Conservation (phyloP, 2,797 vertebrate species). For the Oceanodroma leucorhoa region DNA sequence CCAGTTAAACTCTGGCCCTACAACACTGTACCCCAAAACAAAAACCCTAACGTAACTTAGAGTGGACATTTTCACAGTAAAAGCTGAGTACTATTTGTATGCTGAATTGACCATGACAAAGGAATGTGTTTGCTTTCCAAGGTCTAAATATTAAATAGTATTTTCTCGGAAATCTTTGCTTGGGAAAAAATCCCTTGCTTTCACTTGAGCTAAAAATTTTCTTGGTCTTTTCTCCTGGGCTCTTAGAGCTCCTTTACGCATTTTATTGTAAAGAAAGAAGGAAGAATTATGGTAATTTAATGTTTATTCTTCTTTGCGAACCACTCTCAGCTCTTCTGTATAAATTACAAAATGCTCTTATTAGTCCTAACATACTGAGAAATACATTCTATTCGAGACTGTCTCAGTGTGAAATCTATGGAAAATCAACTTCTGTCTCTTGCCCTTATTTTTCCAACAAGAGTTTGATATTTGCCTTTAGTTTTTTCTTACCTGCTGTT, state of each 20-base stretch:
- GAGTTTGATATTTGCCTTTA: neutral
- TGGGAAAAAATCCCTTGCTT: neutral
- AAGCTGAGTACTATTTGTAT: neutral
- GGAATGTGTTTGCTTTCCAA: neutral
- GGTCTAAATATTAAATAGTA: neutral
- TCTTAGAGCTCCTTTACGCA: neutral
- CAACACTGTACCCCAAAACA: neutral
- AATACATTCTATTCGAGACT: constrained; percentile 4
- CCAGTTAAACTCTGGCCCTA: neutral
- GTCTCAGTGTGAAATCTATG: constrained; percentile 24
- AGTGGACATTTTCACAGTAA: neutral
- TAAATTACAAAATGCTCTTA: constrained; percentile 63
- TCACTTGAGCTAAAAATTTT: neutral
- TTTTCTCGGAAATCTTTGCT: constrained; percentile 26
- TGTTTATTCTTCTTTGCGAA: constrained; percentile 54
- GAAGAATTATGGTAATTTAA: constrained; percentile 65
- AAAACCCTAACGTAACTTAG: neutral
- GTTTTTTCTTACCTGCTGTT: constrained; percentile 10
- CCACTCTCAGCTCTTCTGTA: constrained; percentile 47
- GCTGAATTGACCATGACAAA: neutral
- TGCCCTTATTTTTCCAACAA: neutral
- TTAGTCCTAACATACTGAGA: constrained; percentile 56
- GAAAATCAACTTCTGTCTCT: constrained; percentile 43
- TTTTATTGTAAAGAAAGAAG: constrained; percentile 44
- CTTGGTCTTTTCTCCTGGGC: neutral